Evolutionary conservation across 2,113 vertebrate species (phyloP).

Genomic region (Setophaga petechia): DNA sequence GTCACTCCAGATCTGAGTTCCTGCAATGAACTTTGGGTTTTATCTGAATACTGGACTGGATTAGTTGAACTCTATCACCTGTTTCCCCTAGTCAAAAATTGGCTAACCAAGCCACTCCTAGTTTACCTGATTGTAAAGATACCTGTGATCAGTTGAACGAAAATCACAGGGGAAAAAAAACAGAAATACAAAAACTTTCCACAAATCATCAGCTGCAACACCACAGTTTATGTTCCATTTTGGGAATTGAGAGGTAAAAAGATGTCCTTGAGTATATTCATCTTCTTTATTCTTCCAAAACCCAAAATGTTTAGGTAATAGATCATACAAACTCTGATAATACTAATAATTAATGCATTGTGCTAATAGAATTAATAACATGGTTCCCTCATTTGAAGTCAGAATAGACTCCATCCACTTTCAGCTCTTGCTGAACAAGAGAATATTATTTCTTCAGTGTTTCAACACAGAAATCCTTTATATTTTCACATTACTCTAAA

Average conservation of each 20-base stretch:
- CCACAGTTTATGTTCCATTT: neutral
- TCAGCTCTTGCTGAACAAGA: neutral
- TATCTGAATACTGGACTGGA: neutral
- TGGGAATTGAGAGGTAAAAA: neutral
- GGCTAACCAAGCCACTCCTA: neutral
- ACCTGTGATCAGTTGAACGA: neutral
- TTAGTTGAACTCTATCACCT: neutral
- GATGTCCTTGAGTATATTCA: neutral
- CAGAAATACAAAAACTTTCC: neutral
- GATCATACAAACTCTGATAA: neutral
- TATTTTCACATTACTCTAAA: neutral
- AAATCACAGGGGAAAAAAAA: neutral
- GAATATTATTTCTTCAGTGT: neutral
- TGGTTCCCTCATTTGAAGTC: neutral
- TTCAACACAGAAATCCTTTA: neutral
- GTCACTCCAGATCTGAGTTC: neutral
- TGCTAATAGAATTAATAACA: neutral
- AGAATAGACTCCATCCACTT: neutral
- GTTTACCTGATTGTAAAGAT: neutral
- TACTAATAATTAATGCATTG: neutral
- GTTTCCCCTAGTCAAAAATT: neutral
- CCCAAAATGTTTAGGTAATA: neutral
- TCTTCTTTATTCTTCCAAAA: neutral
- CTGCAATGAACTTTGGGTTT: neutral
- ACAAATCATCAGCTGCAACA: neutral